Percentiles rank a stretch among this genome's conserved stretches.
Evolutionary conservation across 2,888 invertebrate genomes (phyloP).

Genomic region (Cylloceria caligata): DNA sequence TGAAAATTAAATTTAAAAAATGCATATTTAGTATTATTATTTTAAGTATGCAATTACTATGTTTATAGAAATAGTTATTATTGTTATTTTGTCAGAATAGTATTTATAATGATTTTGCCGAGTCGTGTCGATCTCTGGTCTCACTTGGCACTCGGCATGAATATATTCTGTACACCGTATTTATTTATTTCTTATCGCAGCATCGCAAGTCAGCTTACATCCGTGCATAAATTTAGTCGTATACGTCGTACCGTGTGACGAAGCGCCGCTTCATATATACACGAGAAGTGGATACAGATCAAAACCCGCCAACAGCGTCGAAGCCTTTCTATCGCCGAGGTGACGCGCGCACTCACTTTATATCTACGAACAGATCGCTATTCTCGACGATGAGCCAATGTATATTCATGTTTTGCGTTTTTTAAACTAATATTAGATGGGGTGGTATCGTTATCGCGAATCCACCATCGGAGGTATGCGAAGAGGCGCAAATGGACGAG

Average conservation of each 20-base stretch:
- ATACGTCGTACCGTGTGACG: conserved; percentile 91
- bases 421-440: conserved; percentile 88
- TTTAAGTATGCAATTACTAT: too few species aligned
- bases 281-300: conserved; percentile 81
- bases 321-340: conserved; percentile 92
- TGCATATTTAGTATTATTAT: too few species aligned
- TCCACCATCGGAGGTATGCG: conserved; percentile 87
- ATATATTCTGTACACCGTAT: background rate
- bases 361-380: background rate
- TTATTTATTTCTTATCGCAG: conserved; percentile 79
- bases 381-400: conserved; percentile 7
- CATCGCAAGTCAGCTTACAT: conserved; percentile 92
- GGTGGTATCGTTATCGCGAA: conserved; percentile 94
- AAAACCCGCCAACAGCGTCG: conserved; percentile 83
- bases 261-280: conserved; percentile 91
- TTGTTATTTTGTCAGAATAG: too few species aligned
- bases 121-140: background rate
- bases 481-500: conserved; percentile 80
- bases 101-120: too few species aligned
- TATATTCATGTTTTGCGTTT: conserved; percentile 11
- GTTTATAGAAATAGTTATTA: too few species aligned
- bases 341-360: conserved; percentile 59
- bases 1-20: too few species aligned
- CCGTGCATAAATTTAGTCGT: conserved; percentile 94
- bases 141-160: background rate